These are phyloP conservation scores for Spodoptera frugiperda DNA, from an alignment of 1,140 invertebrate genomes.

Conservation along the genomic window DNA sequence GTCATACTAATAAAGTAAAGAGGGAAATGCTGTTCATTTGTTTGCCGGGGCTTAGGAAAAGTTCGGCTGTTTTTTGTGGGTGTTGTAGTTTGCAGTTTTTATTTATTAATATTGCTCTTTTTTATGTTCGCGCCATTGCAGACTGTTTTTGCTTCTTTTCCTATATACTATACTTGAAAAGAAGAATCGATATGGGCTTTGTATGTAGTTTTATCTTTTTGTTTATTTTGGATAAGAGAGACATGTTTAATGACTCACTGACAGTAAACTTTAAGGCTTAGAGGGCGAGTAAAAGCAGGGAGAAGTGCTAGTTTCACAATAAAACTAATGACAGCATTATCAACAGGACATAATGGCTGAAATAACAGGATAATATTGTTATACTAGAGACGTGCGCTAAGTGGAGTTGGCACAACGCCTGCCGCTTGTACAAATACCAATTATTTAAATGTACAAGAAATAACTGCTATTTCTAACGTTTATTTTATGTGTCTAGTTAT, in stretches of 20 bases:
- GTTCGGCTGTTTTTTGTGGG: not conserved
- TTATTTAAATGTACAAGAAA: slow-evolving; percentile 43
- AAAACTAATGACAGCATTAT: slow-evolving; percentile 31
- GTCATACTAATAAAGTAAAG: slow-evolving; percentile 27
- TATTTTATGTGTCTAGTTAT: slow-evolving; percentile 8
- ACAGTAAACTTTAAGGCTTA: too few relatives aligned
- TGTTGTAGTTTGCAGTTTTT: too few relatives aligned
- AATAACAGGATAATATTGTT: slow-evolving; percentile 67
- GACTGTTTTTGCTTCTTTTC: too few relatives aligned
- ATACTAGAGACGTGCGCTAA: slow-evolving; percentile 59
- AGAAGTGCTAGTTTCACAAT: not conserved
- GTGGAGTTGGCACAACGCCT: slow-evolving; percentile 57
- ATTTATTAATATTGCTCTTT: too few relatives aligned
- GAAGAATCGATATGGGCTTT: too few relatives aligned
- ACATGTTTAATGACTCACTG: too few relatives aligned
- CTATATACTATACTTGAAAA: too few relatives aligned
- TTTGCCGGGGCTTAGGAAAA: not conserved
- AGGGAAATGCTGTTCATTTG: slow-evolving; percentile 28
- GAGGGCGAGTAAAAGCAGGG: too few relatives aligned
- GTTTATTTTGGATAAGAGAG: too few relatives aligned
- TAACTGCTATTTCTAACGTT: slow-evolving; percentile 33
- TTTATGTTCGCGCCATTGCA: too few relatives aligned
- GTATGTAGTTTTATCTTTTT: too few relatives aligned
- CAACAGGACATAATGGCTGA: slow-evolving; percentile 49
- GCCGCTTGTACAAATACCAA: slow-evolving; percentile 43